Evolutionary conservation across 2,797 vertebrate species (phyloP).

Genomic region (Pseudochaenichthys georgianus): DNA sequence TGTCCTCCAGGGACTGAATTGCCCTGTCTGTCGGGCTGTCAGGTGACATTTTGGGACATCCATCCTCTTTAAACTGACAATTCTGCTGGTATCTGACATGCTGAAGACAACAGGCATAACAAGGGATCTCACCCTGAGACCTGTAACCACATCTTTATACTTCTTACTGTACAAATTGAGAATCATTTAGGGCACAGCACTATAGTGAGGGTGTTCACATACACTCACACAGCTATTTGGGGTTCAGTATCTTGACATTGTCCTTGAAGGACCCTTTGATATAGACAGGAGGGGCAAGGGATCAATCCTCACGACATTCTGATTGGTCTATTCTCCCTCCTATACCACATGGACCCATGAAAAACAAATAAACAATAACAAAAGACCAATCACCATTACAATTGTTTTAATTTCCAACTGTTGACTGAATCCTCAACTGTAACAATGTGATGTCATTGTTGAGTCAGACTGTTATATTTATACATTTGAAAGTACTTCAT

Average conservation of each 20-base stretch:
- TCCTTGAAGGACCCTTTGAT: too few relatives aligned
- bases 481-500: not conserved
- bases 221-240: too few relatives aligned
- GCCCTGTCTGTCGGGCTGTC: conserved; percentile 58
- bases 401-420: not conserved
- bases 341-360: too few relatives aligned
- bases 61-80: conserved; percentile 63
- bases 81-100: conserved; percentile 47
- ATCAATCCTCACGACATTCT: too few relatives aligned
- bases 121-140: conserved; percentile 21
- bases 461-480: not conserved
- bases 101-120: conserved; percentile 38
- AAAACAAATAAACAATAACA: not conserved
- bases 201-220: not conserved
- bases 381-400: not conserved
- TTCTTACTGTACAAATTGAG: not conserved
- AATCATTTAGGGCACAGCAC: not conserved
- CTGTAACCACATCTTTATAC: not conserved
- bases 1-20: conserved; percentile 64
- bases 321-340: too few relatives aligned
- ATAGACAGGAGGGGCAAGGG: too few relatives aligned
- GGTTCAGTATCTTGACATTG: too few relatives aligned
- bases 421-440: not conserved
- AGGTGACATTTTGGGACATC: conserved; percentile 55
- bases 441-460: not conserved